Conservation (phyloP, 2,113 vertebrate species). For the Scytalopus superciliaris region DNA sequence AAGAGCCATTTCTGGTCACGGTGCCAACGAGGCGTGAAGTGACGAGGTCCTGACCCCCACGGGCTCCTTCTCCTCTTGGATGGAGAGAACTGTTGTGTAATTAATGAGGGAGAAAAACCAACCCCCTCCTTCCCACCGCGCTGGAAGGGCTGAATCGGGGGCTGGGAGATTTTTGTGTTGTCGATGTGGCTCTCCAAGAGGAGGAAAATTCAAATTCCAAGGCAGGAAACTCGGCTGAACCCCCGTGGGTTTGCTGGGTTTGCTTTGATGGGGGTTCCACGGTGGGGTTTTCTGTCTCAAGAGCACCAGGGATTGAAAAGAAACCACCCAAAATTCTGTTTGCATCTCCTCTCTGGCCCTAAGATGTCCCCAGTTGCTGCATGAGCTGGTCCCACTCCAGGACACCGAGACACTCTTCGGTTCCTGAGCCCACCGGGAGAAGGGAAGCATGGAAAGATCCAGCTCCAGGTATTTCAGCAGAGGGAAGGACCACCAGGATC, state of each 20-base stretch:
- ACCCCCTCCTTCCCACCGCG: background rate
- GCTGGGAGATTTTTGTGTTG: background rate
- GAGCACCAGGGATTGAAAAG: background rate
- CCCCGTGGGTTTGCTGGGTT: accelerated
- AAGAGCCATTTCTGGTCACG: background rate
- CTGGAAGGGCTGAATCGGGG: background rate
- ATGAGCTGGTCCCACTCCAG: background rate
- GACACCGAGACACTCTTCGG: background rate
- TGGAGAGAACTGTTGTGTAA: background rate
- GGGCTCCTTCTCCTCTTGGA: background rate
- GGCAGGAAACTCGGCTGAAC: background rate
- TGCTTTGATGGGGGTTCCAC: background rate
- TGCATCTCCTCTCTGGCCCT: background rate
- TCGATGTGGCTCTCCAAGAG: background rate
- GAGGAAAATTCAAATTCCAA: background rate
- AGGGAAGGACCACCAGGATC: background rate
- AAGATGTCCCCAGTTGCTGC: background rate
- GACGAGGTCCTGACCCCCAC: background rate
- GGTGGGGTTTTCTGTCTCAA: background rate
- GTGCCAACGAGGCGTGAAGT: background rate
- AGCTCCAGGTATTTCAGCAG: background rate
- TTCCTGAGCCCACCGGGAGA: background rate
- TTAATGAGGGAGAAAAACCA: background rate
- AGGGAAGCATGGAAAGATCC: background rate
- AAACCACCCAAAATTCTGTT: background rate